Percentiles rank a stretch among this genome's conserved stretches.
Evolutionary conservation across 2,113 vertebrate genomes (phyloP).

Genomic region (cat (Felis catus)): F.catus_Fca126_mat1.0 CM031414.1:56584501-56585000

Average conservation of each 20-base stretch:
- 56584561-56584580: background rate
- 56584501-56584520: background rate
- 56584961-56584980: conserved; percentile 44
- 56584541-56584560: background rate
- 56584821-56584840: background rate
- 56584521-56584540: background rate
- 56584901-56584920: background rate
- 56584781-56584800: background rate
- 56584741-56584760: background rate
- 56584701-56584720: background rate
- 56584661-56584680: background rate
- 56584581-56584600: background rate
- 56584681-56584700: background rate
- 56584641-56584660: background rate
- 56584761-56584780: background rate
- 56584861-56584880: background rate
- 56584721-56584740: background rate
- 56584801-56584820: background rate
- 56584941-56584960: background rate
- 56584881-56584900: background rate
- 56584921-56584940: background rate
- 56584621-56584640: background rate
- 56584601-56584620: background rate
- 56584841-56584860: background rate
- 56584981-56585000: conserved; percentile 52